A percentile compares a stretch with the other conserved stretches of the same genome.
phyloP scores from a whole-genome alignment of 1,140 invertebrate genomes.

The Aphelinus atriplicis region DNA sequence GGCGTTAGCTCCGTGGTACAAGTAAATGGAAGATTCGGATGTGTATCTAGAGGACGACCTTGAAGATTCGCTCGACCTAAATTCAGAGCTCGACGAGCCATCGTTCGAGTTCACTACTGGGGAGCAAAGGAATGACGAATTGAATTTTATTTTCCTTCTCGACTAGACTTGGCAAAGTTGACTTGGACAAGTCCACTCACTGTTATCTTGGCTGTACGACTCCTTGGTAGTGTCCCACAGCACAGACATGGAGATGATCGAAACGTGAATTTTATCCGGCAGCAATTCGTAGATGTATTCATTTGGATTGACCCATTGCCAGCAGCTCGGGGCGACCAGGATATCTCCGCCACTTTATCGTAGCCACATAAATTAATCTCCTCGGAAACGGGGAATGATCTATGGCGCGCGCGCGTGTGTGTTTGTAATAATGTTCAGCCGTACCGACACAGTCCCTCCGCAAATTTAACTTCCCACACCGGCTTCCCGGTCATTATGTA shows the following conservation, averaged over 20 bases:
- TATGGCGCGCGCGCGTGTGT: too few relatives aligned
- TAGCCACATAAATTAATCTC: too few relatives aligned
- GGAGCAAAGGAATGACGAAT: too few relatives aligned
- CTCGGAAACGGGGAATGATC: too few relatives aligned
- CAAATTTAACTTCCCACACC: conserved; percentile 71
- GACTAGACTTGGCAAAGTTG: too few relatives aligned
- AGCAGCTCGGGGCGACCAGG: conserved; percentile 58
- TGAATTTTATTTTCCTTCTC: too few relatives aligned
- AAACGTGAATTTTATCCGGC: conserved; percentile 55
- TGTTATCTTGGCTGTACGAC: background rate
- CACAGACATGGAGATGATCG: conserved; percentile 52
- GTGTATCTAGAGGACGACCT: background rate
- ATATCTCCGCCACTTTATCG: conserved; percentile 59
- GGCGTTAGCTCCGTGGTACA: too few relatives aligned
- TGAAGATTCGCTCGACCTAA: background rate
- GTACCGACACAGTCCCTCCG: conserved; percentile 59
- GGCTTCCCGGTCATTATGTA: conserved; percentile 72
- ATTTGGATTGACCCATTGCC: conserved; percentile 60
- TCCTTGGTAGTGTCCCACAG: conserved; percentile 32
- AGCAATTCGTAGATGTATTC: conserved; percentile 59
- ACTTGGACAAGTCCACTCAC: background rate
- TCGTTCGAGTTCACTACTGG: background rate
- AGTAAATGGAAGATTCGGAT: background rate
- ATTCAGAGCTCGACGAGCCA: background rate
- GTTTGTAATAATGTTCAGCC: background rate